A percentile compares a stretch with the other conserved stretches of the same genome.
phyloP scores from a whole-genome alignment of 2,113 vertebrate genomes.

The Atlantisia rogersi region DNA sequence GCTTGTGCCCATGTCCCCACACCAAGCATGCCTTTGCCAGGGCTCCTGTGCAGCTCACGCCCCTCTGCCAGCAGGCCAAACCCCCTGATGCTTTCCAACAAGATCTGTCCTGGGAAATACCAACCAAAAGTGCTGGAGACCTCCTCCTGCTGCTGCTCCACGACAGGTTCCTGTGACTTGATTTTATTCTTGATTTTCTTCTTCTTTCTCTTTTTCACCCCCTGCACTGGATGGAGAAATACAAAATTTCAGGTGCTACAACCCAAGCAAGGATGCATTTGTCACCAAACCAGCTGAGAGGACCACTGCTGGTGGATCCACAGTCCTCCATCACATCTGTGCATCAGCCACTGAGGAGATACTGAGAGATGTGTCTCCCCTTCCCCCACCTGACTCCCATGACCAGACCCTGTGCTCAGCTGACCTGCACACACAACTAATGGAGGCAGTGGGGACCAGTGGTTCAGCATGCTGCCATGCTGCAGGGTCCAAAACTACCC shows the following conservation, averaged over 20 bases:
- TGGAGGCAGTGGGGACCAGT: rapidly evolving
- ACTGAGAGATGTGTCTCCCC: background rate
- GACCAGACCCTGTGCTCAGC: rapidly evolving
- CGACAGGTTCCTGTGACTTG: slow-evolving; percentile 75
- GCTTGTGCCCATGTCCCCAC: background rate
- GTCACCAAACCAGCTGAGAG: background rate
- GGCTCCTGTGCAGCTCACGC: rapidly evolving
- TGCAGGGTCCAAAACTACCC: too few relatives aligned
- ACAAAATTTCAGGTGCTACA: background rate
- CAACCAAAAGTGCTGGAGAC: slow-evolving; percentile 84
- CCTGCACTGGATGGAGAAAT: slow-evolving; percentile 57
- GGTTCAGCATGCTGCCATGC: rapidly evolving
- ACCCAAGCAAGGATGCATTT: background rate
- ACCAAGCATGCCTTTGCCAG: too few relatives aligned
- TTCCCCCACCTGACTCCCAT: rapidly evolving
- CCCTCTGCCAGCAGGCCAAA: rapidly evolving
- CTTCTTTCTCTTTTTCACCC: slow-evolving; percentile 79
- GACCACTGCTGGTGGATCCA: background rate
- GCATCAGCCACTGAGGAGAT: background rate
- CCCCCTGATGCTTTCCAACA: background rate
- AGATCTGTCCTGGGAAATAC: slow-evolving; percentile 17
- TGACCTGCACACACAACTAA: background rate
- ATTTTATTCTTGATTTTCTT: slow-evolving; percentile 86
- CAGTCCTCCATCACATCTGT: rapidly evolving
- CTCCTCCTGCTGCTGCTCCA: slow-evolving; percentile 70